Base-by-base conservation (phyloP, 2,113 vertebrate genomes). In the Pituophis catenifer region DNA sequence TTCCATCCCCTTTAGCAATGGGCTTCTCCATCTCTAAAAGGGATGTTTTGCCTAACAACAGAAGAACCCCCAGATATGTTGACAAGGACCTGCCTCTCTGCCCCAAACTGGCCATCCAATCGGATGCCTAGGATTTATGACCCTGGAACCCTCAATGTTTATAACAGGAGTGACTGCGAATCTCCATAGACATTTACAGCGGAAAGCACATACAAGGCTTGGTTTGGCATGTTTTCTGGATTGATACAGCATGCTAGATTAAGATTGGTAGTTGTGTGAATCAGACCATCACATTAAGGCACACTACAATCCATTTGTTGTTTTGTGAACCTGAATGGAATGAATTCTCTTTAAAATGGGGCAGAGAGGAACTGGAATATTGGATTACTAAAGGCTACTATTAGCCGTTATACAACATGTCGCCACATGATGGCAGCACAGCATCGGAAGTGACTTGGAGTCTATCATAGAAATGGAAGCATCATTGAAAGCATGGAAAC, bases 391-490 rank as follows among this genome's bases (percentile, higher is more conserved):
- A 23, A 5, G 0, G 11, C 75, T 26, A 23, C 19, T 48, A 75
- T 44, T 8, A 5, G 5, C 5, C 65, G 93, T 91, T 92, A 21
- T 29, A 86, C 94, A 33, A 1, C 10, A 88, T 92, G 23, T 0
- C 81, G 91, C 97, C 97, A 97, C 97, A 91, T 15, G 97, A 94
- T 95, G 96, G 95, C 94, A 95, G 96, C 96, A 97, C 94, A 97
- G 94, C 94, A 95, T 92, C 0, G 26, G 50, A 87, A 96, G 96
- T 90, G 29, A 58, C 19, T 15, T 17, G 11, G 24, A 13, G 0
- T 19, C 26, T 5, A 11, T 21, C 21, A 0, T 7, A 2, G 75
- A 57, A 54, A 23, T 89, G 53, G 11, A 89, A 10, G 24, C 55
- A 4, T 48, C 81, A 10, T 44, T 53, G 48, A 50, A 21, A 38